Percentiles rank a stretch among this genome's conserved stretches.
phyloP scores from a whole-genome alignment of 2,888 invertebrate genomes.

The Entomobrya multifasciata region DNA sequence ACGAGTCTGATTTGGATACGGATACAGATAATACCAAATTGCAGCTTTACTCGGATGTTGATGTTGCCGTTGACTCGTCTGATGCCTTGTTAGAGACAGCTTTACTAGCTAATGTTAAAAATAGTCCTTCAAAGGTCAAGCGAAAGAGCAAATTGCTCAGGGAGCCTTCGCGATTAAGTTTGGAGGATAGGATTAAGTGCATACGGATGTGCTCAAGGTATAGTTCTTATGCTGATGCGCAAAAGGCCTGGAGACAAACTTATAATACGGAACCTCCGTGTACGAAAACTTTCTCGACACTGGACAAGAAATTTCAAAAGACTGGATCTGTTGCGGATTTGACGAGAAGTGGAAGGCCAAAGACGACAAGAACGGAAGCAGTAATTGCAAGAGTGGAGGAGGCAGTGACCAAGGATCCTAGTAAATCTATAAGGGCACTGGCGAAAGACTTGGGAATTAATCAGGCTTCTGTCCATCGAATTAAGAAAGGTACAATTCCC shows the following conservation, averaged over 20 bases:
- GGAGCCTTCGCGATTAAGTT: conserved; percentile 51
- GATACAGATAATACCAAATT: conserved; percentile 53
- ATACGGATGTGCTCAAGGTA: conserved; percentile 75
- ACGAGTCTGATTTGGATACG: conserved; percentile 53
- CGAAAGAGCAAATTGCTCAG: not conserved
- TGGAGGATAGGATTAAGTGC: conserved; percentile 75
- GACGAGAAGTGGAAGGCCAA: conserved; percentile 75
- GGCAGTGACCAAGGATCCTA: conserved; percentile 76
- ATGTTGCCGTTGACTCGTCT: conserved; percentile 1
- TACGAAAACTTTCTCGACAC: conserved; percentile 74
- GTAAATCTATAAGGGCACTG: conserved; percentile 74
- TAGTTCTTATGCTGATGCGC: conserved; percentile 68
- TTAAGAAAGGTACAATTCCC: conserved; percentile 75
- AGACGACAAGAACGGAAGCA: conserved; percentile 73
- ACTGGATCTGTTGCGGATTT: conserved; percentile 78
- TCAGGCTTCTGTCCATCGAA: conserved; percentile 77
- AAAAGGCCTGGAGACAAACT: conserved; percentile 75
- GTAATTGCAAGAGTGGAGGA: conserved; percentile 75
- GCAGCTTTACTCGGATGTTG: conserved; percentile 46
- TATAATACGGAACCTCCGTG: conserved; percentile 77
- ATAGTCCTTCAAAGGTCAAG: not conserved
- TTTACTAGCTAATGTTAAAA: not conserved
- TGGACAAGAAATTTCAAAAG: conserved; percentile 78
- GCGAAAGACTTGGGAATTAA: conserved; percentile 76
- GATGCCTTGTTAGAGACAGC: not conserved